Evolutionary conservation across 2,888 invertebrate species (phyloP), one percentile per base, ranked within the genome.

Genomic region (Lottia scabra): DNA sequence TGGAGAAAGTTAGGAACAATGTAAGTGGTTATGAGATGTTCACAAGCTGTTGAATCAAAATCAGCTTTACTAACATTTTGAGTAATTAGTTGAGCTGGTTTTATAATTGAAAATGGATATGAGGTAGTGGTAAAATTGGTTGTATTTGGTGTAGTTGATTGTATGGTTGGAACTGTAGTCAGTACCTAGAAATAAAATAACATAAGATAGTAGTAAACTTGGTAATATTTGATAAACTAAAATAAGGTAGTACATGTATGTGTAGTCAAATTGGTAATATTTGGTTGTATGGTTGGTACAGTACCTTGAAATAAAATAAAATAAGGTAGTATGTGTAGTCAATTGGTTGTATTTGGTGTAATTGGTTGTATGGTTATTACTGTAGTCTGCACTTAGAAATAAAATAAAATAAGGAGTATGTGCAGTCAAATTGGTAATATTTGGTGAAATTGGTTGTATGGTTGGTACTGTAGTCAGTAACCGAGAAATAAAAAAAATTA

Each of bases 1-100:
- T 90, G 90, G 13, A 90, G 81, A 64, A 88, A 67, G 74, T 88
- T 88, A 13, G 90, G 89, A 45, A 90, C 82, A 46, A 89, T 79
- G 73, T 90, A 90, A 13, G 89, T 88, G 6, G 87, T 88, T 23
- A 89, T 78, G 64, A 89, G 85, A 71, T 88, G 88, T 67, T 87
- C 83, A 76, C 88, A 88, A 23, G 82, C 82, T 62, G 68, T 48
- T 1, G 73, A 73, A 5, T 63, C 46, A 19, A 19, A n/a, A 6
- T 65, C 38, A 30, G 72, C 16, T 12, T 70, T 16, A 12, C 65
- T 78, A 78, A 82, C 77, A 80, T 82, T 82, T 5, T 63, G 10
- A 8, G 63, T 19, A 3, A 67, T 65, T 5, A 62, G 43, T 19
- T 67, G 19, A 0, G 81, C 76, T 48, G 80, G 78, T 1, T 38